phyloP scores from a whole-genome alignment of 2,797 vertebrate genomes.

The Rhynchotus rufescens region DNA sequence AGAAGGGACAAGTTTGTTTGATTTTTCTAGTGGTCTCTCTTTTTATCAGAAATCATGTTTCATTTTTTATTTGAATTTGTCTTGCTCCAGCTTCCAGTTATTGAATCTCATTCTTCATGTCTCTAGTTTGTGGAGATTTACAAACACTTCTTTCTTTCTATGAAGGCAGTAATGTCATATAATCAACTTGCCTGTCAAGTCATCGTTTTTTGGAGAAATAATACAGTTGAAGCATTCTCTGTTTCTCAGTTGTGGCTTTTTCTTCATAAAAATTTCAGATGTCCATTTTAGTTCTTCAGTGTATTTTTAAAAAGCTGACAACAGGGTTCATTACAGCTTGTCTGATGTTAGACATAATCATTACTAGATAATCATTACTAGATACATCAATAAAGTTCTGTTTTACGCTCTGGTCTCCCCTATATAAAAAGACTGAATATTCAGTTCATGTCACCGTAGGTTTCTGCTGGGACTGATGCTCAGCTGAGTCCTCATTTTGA shows the following conservation, averaged over 20 bases:
- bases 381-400: not conserved
- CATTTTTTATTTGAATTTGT: not conserved
- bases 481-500: not conserved
- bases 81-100: not conserved
- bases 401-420: no score
- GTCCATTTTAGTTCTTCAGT: not conserved
- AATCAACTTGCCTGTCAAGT: not conserved
- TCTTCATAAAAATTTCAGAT: not conserved
- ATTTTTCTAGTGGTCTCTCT: not conserved
- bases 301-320: not conserved
- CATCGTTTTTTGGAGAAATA: not conserved
- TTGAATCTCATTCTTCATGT: not conserved
- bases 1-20: not conserved
- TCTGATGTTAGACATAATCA: not conserved
- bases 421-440: not conserved
- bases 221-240: not conserved
- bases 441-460: not conserved
- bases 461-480: not conserved
- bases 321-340: not conserved
- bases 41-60: not conserved
- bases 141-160: not conserved
- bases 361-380: not conserved
- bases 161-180: not conserved
- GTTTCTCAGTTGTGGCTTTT: not conserved
- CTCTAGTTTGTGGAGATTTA: not conserved